phyloP scores from a whole-genome alignment of 2,888 invertebrate genomes.

The Pandemis cinnamomeana region DNA sequence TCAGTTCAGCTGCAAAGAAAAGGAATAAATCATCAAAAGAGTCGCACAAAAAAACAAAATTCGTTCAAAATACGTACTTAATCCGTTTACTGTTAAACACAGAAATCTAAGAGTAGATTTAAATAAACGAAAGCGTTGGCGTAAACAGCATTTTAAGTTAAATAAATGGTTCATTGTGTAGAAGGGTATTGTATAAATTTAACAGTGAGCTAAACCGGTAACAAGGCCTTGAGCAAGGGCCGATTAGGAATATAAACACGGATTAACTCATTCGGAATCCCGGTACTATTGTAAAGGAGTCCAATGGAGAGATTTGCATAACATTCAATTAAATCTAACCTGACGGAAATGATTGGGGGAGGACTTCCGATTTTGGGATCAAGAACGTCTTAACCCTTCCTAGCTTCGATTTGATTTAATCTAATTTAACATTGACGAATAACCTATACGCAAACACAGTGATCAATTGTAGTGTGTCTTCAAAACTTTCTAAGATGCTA shows the following conservation, averaged over 20 bases:
- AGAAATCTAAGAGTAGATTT: slow-evolving; percentile 53
- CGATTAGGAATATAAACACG: slow-evolving; percentile 83
- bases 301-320: slow-evolving; percentile 84
- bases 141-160: slow-evolving; percentile 66
- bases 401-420: slow-evolving; percentile 15
- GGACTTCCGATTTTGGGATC: slow-evolving; percentile 66
- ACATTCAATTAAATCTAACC: slow-evolving; percentile 83
- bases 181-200: slow-evolving; percentile 80
- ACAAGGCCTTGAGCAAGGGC: slow-evolving; percentile 80
- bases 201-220: slow-evolving; percentile 78
- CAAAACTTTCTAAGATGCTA: not conserved
- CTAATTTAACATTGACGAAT: slow-evolving; percentile 11
- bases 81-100: slow-evolving; percentile 40
- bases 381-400: slow-evolving; percentile 43
- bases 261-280: slow-evolving; percentile 85
- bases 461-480: not conserved
- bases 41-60: not conserved
- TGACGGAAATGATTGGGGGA: slow-evolving; percentile 79
- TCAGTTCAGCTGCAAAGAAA: slow-evolving; percentile 94
- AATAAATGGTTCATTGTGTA: slow-evolving; percentile 72
- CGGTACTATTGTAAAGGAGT: slow-evolving; percentile 82
- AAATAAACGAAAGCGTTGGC: slow-evolving; percentile 60
- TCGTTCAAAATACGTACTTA: not conserved
- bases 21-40: slow-evolving; percentile 34
- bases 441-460: slow-evolving; percentile 1